Conservation (phyloP, 2,797 vertebrate genomes). For the Phrynocephalus vlangalii region DNA sequence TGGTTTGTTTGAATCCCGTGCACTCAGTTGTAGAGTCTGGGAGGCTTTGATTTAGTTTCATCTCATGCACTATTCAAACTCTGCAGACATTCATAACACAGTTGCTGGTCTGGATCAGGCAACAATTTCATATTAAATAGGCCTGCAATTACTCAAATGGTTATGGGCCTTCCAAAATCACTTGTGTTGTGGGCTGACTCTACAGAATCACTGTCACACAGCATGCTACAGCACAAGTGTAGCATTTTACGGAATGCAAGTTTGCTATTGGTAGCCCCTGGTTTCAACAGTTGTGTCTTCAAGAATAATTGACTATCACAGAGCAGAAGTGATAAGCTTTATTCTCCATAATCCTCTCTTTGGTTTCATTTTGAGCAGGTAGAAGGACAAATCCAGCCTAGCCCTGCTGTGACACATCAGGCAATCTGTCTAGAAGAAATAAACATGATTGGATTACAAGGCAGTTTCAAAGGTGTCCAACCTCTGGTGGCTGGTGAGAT, state of each 20-base stretch:
- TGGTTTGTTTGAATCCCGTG: no score
- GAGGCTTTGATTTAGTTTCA: no score
- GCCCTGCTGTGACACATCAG: conserved; percentile 22
- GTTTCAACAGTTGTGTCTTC: neutral
- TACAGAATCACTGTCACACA: neutral
- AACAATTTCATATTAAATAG: neutral
- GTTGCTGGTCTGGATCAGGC: neutral
- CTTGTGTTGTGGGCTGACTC: neutral
- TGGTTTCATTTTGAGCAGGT: conserved; percentile 11
- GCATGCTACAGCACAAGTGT: neutral
- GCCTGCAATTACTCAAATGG: neutral
- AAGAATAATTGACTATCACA: neutral
- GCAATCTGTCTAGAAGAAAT: conserved; percentile 17
- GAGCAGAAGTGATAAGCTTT: neutral
- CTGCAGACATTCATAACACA: neutral
- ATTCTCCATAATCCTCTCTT: neutral
- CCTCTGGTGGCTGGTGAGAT: neutral
- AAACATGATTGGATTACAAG: conserved; percentile 34
- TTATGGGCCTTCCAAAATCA: neutral
- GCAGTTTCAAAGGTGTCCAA: conserved; percentile 11
- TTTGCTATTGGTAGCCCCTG: neutral
- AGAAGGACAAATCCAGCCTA: conserved; percentile 4
- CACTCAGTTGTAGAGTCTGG: neutral
- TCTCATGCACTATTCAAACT: no score
- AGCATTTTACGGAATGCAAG: neutral